phyloP scores from a whole-genome alignment of 2,888 invertebrate species.

The Habrosyne pyritoides region DNA sequence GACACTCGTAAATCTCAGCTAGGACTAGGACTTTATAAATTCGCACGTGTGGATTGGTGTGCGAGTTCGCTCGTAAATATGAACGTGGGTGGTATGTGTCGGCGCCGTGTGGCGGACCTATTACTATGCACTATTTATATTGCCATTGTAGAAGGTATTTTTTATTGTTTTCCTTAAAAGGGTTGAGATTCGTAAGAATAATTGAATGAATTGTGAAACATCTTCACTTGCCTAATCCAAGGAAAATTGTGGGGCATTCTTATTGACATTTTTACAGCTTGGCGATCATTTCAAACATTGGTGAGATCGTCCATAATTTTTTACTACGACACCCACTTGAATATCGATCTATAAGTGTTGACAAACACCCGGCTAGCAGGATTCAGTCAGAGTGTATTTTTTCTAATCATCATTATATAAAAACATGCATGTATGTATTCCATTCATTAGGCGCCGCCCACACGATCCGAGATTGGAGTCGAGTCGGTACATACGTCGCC shows the following conservation, averaged over 20 bases:
- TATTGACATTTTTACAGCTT: too few relatives aligned
- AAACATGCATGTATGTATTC: conserved; percentile 21
- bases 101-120: neutral
- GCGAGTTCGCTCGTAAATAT: neutral
- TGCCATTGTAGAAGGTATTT: neutral
- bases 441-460: conserved; percentile 24
- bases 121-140: neutral
- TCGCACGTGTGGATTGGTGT: conserved; percentile 1
- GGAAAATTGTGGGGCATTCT: too few relatives aligned
- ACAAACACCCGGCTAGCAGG: neutral
- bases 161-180: neutral
- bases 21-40: neutral
- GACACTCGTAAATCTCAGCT: neutral
- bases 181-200: neutral
- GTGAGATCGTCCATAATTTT: too few relatives aligned
- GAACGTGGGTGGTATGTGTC: neutral
- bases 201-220: neutral
- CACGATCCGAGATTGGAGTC: conserved; percentile 21
- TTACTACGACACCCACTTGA: too few relatives aligned
- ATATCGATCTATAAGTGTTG: too few relatives aligned
- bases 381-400: neutral
- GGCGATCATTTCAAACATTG: too few relatives aligned
- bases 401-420: conserved; percentile 8
- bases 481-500: conserved; percentile 7
- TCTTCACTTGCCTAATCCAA: neutral